A percentile compares a stretch with the other conserved stretches of the same genome.
phyloP scores from a whole-genome alignment of 2,888 invertebrate genomes.

The Napeogenes sylphis region DNA sequence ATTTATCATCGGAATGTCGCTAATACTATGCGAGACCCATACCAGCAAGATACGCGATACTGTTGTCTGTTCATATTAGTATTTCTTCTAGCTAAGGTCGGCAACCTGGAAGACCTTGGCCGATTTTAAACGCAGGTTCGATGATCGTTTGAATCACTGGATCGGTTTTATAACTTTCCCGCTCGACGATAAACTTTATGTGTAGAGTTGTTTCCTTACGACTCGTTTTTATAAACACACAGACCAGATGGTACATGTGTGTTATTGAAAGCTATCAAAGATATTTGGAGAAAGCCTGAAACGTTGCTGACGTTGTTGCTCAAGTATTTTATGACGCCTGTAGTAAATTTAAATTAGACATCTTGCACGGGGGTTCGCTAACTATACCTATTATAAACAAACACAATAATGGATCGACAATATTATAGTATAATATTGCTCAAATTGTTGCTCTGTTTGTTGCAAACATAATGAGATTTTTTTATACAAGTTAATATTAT shows the following conservation, averaged over 20 bases:
- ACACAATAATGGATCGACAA: too few species aligned
- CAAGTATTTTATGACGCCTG: conserved; percentile 7
- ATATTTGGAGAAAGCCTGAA: conserved; percentile 23
- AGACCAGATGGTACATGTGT: conserved; percentile 52
- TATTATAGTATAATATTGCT: too few species aligned
- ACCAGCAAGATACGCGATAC: too few species aligned
- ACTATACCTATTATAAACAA: not conserved
- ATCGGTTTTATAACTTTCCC: conserved; percentile 62
- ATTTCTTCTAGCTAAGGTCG: conserved; percentile 43
- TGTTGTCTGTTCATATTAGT: too few species aligned
- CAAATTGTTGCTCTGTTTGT: too few species aligned
- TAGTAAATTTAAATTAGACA: not conserved
- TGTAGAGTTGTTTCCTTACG: conserved; percentile 62
- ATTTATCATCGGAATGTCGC: conserved; percentile 11
- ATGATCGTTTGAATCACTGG: conserved; percentile 53
- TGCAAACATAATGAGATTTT: too few species aligned
- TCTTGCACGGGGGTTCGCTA: not conserved
- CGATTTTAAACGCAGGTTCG: conserved; percentile 70
- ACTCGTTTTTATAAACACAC: conserved; percentile 60
- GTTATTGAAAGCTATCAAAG: conserved; percentile 29
- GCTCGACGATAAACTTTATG: conserved; percentile 65
- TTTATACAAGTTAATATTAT: too few species aligned
- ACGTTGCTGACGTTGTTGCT: conserved; percentile 11
- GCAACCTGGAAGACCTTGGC: conserved; percentile 69
- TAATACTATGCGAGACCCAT: conserved; percentile 4